Base-by-base conservation (phyloP, 2,113 vertebrate species). In the Malurus melanocephalus region DNA sequence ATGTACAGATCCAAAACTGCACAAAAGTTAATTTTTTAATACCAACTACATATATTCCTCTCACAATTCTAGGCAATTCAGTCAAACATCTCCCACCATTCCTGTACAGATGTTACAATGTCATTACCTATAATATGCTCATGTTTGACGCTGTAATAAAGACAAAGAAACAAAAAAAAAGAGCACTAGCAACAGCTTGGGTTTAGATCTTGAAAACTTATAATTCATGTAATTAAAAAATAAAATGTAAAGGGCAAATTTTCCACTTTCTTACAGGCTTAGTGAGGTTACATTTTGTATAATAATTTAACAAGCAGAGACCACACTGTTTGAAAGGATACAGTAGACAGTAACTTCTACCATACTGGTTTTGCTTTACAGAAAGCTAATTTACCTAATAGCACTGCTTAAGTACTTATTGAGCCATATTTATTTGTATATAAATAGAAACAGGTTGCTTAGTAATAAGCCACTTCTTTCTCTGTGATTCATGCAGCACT, bases 401-500 rank as follows among this genome's bases (percentile, higher is more conserved):
- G 57, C 57, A 51, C 15, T 72, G 45, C 59, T 78, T 46, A 75
- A 83, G 61, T 64, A 51, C 57, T 55, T 91, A 93, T 30, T 78
- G 80, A 92, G 57, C 80, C 61, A 65, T 65, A 80, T 66, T 80
- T 94, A 72, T 80, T 84, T 93, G 59, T 88, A 30, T 75, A 93
- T 88, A 93, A 93, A 94, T 89, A 92, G 94, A 86, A 92, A 59
- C 42, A 89, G 57, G 73, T 93, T 81, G 69, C 92, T 93, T 90
- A 88, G 59, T 84, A 93, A 92, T 94, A 88, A 81, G 59, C 69
- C 27, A 51, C 38, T 78, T 90, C 53, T 77, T 67, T 74, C 59
- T 38, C 43, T 86, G 72, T 43, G 65, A 87, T 86, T 92, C 85
- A 86, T 40, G 42, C 85, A 56, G 81, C 0, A 0, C 45, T 88